phyloP scores from a whole-genome alignment of 2,888 invertebrate species.

The Odontocolon sp. region DNA sequence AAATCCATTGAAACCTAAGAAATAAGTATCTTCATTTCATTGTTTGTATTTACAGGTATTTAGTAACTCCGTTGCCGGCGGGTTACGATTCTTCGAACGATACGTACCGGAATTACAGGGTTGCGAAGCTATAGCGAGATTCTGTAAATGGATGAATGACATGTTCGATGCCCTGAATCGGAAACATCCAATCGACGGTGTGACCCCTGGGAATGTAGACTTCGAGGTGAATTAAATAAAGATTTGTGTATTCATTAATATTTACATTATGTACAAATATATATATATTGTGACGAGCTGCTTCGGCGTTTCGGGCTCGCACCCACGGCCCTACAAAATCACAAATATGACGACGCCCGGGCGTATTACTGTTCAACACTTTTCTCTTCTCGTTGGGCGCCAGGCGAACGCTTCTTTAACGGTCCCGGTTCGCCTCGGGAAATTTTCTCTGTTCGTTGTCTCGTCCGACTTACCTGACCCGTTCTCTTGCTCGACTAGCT shows the following conservation, averaged over 20 bases:
- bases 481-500: no score
- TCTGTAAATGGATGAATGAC: conserved; percentile 39
- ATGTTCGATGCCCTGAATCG: conserved; percentile 49
- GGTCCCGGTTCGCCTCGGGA: no score
- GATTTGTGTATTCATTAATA: conserved; percentile 3
- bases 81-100: conserved; percentile 22
- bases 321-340: no score
- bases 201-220: conserved; percentile 35
- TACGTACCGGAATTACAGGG: conserved; percentile 22
- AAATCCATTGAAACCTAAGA: neutral
- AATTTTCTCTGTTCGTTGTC: no score
- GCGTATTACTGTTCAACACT: no score
- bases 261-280: conserved; percentile 9
- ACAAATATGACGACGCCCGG: no score
- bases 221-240: conserved; percentile 26
- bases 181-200: conserved; percentile 30
- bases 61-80: conserved; percentile 38
- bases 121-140: conserved; percentile 14
- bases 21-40: neutral
- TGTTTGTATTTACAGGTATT: conserved; percentile 18
- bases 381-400: no score
- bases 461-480: no score
- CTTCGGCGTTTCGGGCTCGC: no score
- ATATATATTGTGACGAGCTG: no score
- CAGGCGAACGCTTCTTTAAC: no score